Evolutionary conservation across 2,888 invertebrate genomes (phyloP), one percentile per base, ranked within the genome.

Genomic region (Coelinius sp.): DNA sequence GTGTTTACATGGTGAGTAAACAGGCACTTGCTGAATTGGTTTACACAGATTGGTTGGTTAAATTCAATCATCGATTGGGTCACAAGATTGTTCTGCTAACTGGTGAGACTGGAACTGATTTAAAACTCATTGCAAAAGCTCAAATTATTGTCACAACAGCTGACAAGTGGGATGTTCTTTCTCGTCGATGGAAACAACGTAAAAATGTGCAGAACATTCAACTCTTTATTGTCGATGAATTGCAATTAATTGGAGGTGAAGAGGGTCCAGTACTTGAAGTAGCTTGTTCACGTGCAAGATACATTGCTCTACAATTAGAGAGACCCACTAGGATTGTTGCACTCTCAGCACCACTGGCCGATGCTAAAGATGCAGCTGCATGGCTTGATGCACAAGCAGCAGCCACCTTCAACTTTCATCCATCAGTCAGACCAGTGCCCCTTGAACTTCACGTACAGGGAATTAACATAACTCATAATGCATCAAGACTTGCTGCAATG

Each of bases 131-230:
- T 20, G 95, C 95, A 44, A 95, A 97, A 86, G 97, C 97, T 0
- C 97, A 99, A 88, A 93, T 99, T n/a, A 95, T 99, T 52, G 93
- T 99, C 75, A 95, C 97, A 3, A 99, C 98, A 0, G 98, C 98
- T 0, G 98, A 99, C 84, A 97, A 98, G 82, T 99, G 99, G 99
- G 99, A 99, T 86, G 97, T 99, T 2, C 90, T 99, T 1, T 99
- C 99, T 0, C 91, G 99, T 69, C 91, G 99, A 76, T 99, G 99
- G 99, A 99, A 99, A 83, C 99, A 99, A 83, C 91, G 99, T 35
- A 99, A 99, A 88, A 97, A 98, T 86, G 98, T 99, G 0, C 99
- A 99, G 84, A 98, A 97, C 83, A 94, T 99, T 7, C 95, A 97
- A 74, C 90, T 99, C 14, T 97, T 99, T 87, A 96, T 99, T 74